A percentile compares a stretch with the other conserved stretches of the same genome.
These are phyloP conservation scores for Bufo bufo DNA, from an alignment of 2,113 vertebrate genomes.

Conservation along the genomic window DNA sequence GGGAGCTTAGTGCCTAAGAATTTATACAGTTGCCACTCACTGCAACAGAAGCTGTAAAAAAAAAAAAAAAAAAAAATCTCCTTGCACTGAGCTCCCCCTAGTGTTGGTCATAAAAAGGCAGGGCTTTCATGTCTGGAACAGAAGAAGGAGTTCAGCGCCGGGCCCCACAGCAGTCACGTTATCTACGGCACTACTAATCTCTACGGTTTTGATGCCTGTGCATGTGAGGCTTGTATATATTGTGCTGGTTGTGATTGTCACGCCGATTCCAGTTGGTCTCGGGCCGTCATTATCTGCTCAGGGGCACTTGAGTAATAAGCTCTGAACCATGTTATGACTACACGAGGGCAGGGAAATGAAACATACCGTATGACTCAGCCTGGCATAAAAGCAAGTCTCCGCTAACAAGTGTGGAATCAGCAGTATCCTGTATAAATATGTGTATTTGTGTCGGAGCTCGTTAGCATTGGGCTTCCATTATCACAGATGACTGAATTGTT, in stretches of 20 bases:
- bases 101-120: too few relatives aligned
- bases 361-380: slow-evolving; percentile 52
- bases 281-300: slow-evolving; percentile 63
- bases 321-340: slow-evolving; percentile 62
- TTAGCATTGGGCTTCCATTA: slow-evolving; percentile 34
- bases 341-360: slow-evolving; percentile 64
- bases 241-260: slow-evolving; percentile 56
- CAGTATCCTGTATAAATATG: slow-evolving; percentile 61
- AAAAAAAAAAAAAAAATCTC: too few relatives aligned
- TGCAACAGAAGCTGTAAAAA: too few relatives aligned
- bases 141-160: too few relatives aligned
- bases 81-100: too few relatives aligned
- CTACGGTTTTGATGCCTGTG: too few relatives aligned
- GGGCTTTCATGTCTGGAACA: too few relatives aligned
- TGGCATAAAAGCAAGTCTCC: slow-evolving; percentile 60
- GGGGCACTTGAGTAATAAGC: slow-evolving; percentile 61
- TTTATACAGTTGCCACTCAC: too few relatives aligned
- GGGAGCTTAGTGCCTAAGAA: too few relatives aligned
- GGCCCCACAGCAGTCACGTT: too few relatives aligned
- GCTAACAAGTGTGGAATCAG: slow-evolving; percentile 64
- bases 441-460: slow-evolving; percentile 64
- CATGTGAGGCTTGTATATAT: too few relatives aligned
- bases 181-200: too few relatives aligned
- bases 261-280: slow-evolving; percentile 61
- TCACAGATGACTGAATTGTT: slow-evolving; percentile 48